Conservation (phyloP, 37 sponge, comb jelly and placozoan species). For the Corticium candelabrum region DNA sequence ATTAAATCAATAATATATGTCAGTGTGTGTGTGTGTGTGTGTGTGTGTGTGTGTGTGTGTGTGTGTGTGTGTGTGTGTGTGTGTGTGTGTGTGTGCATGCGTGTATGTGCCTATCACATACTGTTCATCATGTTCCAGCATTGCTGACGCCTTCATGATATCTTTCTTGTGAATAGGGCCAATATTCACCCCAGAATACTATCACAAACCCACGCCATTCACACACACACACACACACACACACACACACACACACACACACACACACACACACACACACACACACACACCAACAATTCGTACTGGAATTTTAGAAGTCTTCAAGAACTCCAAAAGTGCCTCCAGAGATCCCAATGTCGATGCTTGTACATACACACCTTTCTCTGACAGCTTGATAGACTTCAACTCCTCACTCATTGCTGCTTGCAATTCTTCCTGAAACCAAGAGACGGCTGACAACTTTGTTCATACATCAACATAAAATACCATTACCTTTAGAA, state of each 20-base stretch:
- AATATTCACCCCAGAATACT: conserved; percentile 81
- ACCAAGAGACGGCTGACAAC: neutral
- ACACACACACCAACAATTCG: no score
- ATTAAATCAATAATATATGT: neutral
- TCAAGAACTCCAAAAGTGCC: conserved; percentile 88
- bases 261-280: conserved; percentile 6
- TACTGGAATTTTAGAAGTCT: conserved; percentile 91
- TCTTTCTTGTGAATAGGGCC: conserved; percentile 99
- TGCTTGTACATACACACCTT: conserved; percentile 97
- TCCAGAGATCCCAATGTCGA: conserved; percentile 96
- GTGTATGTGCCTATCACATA: conserved; percentile 19
- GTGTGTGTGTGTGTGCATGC: no score
- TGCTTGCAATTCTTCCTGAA: conserved; percentile 52
- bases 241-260: conserved; percentile 5
- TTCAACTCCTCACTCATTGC: conserved; percentile 50
- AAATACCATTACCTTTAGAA: conserved; percentile 44
- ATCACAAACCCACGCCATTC: neutral
- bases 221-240: neutral
- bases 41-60: no score
- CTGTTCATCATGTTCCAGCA: conserved; percentile 92
- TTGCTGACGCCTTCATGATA: conserved; percentile 90
- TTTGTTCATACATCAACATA: neutral
- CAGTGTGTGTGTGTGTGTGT: no score
- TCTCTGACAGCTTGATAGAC: conserved; percentile 67
- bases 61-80: no score